Conservation (phyloP, 2,113 vertebrate genomes). For the Tamias sibiricus region DNA sequence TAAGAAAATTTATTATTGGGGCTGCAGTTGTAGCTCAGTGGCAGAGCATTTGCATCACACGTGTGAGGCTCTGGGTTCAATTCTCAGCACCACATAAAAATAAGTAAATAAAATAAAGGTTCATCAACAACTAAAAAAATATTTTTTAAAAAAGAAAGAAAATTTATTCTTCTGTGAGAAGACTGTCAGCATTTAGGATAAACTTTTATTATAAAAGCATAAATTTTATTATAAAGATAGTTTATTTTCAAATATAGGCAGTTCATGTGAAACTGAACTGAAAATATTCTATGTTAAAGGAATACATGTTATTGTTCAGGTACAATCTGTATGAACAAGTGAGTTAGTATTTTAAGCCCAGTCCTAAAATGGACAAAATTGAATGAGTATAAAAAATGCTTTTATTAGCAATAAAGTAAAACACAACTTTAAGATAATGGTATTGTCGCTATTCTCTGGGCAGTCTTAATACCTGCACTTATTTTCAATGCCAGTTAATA, state of each 20-base stretch:
- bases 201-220: neutral
- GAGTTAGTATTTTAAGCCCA: constrained; percentile 15
- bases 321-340: neutral
- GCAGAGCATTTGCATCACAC: too few relatives aligned
- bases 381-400: neutral
- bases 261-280: neutral
- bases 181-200: neutral
- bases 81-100: too few relatives aligned
- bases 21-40: too few relatives aligned
- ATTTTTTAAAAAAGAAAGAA: too few relatives aligned
- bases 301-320: neutral
- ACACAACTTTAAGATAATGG: neutral
- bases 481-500: neutral
- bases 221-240: constrained; percentile 29
- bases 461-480: constrained; percentile 8
- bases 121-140: too few relatives aligned
- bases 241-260: constrained; percentile 6
- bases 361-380: constrained; percentile 12
- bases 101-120: too few relatives aligned
- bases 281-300: neutral
- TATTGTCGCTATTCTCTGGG: neutral
- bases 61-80: too few relatives aligned
- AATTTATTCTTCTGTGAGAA: neutral
- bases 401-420: neutral
- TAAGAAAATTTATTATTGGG: neutral